phyloP scores from a whole-genome alignment of 2,797 vertebrate species.

The Dromococcyx pavoninus region DNA sequence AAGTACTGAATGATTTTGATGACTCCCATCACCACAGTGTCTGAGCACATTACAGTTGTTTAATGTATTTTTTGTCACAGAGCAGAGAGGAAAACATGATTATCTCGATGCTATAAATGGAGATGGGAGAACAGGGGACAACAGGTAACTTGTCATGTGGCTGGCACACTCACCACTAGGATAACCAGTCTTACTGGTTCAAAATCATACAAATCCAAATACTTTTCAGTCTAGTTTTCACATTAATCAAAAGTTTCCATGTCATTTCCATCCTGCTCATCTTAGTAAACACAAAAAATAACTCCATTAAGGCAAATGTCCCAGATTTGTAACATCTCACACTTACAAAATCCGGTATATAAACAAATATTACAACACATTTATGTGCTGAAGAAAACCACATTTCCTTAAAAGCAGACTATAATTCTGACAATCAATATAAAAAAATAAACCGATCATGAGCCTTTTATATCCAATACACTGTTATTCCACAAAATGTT shows the following conservation, averaged over 20 bases:
- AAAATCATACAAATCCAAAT: background rate
- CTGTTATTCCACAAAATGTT: background rate
- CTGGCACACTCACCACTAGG: background rate
- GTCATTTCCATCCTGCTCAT: background rate
- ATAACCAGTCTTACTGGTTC: background rate
- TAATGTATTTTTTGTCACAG: slow-evolving; percentile 54
- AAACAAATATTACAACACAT: background rate
- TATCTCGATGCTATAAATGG: slow-evolving; percentile 5
- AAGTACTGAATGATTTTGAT: slow-evolving; percentile 29
- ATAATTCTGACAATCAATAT: background rate
- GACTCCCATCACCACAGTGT: slow-evolving; percentile 20
- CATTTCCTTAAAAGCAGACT: background rate
- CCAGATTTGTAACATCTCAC: background rate
- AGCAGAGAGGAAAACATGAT: slow-evolving; percentile 47
- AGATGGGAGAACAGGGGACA: slow-evolving; percentile 20
- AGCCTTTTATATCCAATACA: background rate
- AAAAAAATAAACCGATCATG: background rate
- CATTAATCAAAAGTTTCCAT: background rate
- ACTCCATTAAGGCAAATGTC: background rate
- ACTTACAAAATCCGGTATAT: background rate
- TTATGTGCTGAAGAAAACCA: background rate
- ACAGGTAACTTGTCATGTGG: background rate
- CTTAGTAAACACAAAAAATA: background rate
- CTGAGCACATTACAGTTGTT: slow-evolving; percentile 34
- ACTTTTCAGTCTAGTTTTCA: background rate